Percentiles rank a stretch among this genome's conserved stretches.
These are phyloP conservation scores for Pseudococcus jackbeardsleyi DNA, from an alignment of 2,888 invertebrate species.

Conservation along the genomic window DNA sequence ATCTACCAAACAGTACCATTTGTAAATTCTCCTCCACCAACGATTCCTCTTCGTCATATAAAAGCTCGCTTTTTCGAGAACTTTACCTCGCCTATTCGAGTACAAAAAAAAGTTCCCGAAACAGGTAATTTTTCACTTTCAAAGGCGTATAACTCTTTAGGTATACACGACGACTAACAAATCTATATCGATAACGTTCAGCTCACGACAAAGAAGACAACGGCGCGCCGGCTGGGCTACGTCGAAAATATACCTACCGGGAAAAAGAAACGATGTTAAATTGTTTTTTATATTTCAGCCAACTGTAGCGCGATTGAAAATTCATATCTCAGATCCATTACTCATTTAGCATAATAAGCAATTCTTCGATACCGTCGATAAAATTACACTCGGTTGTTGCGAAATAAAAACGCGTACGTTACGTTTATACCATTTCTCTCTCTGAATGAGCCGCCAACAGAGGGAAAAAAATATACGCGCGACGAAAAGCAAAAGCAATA, in stretches of 20 bases:
- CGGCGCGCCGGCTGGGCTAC: not conserved
- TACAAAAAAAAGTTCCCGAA: not conserved
- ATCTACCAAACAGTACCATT: not conserved
- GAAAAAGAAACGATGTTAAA: not conserved
- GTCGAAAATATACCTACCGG: not conserved
- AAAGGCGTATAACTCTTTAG: not conserved
- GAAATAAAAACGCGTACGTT: no score
- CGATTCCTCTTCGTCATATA: not conserved
- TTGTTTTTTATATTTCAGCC: slow-evolving; percentile 22
- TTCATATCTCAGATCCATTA: slow-evolving; percentile 38
- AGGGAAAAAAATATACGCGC: not conserved
- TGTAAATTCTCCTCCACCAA: not conserved
- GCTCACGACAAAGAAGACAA: not conserved
- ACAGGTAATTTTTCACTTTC: not conserved
- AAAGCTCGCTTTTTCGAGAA: not conserved
- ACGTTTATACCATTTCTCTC: no score
- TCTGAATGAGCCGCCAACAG: not conserved
- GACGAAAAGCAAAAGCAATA: not conserved
- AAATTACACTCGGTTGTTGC: slow-evolving; percentile 9
- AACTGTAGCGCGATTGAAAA: slow-evolving; percentile 16
- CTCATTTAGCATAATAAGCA: slow-evolving; percentile 39
- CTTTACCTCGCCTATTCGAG: not conserved
- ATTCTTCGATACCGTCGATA: slow-evolving; percentile 16
- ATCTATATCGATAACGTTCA: not conserved
- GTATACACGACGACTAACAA: not conserved